Percentiles rank a stretch among this genome's conserved stretches.
Conservation (phyloP, 1,140 invertebrate genomes). For the Pogonognathellus flavescens region DNA sequence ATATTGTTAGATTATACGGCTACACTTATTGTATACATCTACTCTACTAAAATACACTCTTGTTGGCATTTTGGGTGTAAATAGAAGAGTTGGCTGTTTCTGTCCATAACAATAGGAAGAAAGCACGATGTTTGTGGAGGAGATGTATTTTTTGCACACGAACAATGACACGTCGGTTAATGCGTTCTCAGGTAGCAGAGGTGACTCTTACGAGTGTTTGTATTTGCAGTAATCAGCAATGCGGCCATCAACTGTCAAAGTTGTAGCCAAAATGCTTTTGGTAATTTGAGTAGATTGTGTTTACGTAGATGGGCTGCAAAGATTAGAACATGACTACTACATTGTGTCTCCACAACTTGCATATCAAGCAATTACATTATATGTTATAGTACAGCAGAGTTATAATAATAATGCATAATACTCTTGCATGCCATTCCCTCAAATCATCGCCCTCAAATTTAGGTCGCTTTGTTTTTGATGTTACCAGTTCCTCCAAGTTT, state of each 20-base stretch:
- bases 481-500: background rate
- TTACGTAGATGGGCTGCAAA: background rate
- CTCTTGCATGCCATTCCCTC: background rate
- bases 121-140: background rate
- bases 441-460: background rate
- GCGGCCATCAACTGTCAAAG: conserved; percentile 9
- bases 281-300: conserved; percentile 44
- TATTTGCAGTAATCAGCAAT: background rate
- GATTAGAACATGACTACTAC: background rate
- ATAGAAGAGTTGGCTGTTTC: background rate
- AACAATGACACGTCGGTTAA: background rate
- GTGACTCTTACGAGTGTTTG: background rate
- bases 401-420: background rate
- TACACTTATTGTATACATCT: background rate
- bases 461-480: background rate
- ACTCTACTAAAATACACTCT: background rate
- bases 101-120: background rate
- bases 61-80: background rate
- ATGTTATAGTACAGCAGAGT: background rate
- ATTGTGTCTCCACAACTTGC: background rate
- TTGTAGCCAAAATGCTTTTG: conserved; percentile 1
- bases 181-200: background rate
- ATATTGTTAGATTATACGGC: background rate
- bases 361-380: background rate
- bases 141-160: background rate